Conservation (phyloP, 1,140 invertebrate genomes). For the Pseudomyrmex flavicornis region DNA sequence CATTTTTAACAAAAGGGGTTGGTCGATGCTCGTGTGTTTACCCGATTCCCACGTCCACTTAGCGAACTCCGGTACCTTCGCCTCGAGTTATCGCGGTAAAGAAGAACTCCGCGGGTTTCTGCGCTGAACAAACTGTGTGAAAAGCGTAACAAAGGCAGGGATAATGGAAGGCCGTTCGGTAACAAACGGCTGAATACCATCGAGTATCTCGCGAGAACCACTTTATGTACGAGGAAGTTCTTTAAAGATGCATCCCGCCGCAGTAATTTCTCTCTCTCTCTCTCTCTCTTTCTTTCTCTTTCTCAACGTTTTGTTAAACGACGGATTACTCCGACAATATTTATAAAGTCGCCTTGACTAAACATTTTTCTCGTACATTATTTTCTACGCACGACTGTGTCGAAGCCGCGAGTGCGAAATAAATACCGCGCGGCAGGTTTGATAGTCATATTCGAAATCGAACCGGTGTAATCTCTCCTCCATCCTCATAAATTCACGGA, state of each 20-base stretch:
- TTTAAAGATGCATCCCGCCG: conserved; percentile 12
- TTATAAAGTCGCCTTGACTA: conserved; percentile 34
- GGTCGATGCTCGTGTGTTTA: conserved; percentile 46
- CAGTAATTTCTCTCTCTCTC: not conserved
- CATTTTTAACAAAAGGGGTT: conserved; percentile 45
- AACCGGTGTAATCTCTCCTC: conserved; percentile 26
- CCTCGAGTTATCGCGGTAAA: conserved; percentile 35
- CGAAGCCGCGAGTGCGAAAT: conserved; percentile 5
- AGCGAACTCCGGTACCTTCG: not conserved
- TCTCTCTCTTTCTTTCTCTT: not conserved
- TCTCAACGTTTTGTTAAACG: not conserved
- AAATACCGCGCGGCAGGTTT: not conserved
- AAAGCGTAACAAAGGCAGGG: conserved; percentile 36
- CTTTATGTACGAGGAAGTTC: conserved; percentile 10
- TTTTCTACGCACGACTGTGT: not conserved
- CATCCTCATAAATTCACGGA: conserved; percentile 28
- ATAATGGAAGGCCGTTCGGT: conserved; percentile 19
- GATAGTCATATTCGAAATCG: conserved; percentile 20
- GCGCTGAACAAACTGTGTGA: conserved; percentile 16
- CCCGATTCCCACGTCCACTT: conserved; percentile 39
- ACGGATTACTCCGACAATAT: not conserved
- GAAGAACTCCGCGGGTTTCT: conserved; percentile 15
- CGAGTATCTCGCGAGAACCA: conserved; percentile 15
- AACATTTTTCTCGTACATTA: conserved; percentile 7
- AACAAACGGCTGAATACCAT: conserved; percentile 29